Evolutionary conservation across 2,888 invertebrate species (phyloP).

Genomic region (Sminthurinus aureus): DNA sequence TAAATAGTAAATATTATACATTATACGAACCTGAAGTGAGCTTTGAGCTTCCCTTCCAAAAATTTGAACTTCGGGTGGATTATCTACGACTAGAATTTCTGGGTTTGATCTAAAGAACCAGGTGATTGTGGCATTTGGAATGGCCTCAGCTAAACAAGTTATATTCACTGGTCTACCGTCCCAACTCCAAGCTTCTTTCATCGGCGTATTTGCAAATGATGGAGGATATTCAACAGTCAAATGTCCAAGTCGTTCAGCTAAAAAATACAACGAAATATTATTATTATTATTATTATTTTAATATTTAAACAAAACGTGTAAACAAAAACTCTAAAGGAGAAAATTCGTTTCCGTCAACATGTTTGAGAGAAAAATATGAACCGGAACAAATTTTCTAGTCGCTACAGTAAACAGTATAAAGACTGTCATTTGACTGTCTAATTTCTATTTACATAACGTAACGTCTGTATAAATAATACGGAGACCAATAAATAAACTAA

Average conservation of each 20-base stretch:
- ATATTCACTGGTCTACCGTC: slow-evolving; percentile 80
- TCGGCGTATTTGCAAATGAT: slow-evolving; percentile 75
- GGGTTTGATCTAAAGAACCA: slow-evolving; percentile 72
- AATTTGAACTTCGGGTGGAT: slow-evolving; percentile 69
- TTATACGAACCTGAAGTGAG: slow-evolving; percentile 65
- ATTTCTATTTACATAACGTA: no score
- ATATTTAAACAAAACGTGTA: not conserved
- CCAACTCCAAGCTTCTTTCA: slow-evolving; percentile 81
- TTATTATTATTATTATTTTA: no score
- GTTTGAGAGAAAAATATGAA: not conserved
- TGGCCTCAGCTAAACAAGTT: slow-evolving; percentile 83
- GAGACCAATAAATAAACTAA: no score
- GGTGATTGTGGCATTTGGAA: slow-evolving; percentile 90
- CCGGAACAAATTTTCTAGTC: not conserved
- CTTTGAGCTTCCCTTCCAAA: slow-evolving; percentile 76
- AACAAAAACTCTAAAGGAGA: not conserved
- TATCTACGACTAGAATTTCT: slow-evolving; percentile 60
- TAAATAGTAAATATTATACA: slow-evolving; percentile 31
- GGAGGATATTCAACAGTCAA: slow-evolving; percentile 84
- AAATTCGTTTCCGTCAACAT: not conserved
- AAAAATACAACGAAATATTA: not conserved
- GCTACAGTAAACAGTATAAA: not conserved
- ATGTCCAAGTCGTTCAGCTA: slow-evolving; percentile 80
- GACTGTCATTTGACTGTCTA: not conserved
- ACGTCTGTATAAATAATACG: no score